Conservation (phyloP, 2,888 invertebrate genomes). For the Trileptium ribeirensis region DNA sequence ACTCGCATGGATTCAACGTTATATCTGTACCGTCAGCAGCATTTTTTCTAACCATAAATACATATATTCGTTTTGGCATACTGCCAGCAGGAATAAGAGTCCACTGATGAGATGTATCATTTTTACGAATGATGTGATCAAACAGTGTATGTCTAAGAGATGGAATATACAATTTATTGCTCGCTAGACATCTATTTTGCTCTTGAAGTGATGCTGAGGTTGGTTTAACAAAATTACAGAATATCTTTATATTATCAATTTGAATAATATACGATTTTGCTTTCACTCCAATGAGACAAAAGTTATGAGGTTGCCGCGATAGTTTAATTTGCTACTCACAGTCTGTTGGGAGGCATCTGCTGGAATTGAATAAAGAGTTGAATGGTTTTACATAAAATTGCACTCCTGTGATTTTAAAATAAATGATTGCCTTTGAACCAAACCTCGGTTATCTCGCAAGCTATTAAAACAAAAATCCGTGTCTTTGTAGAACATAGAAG, state of each 20-base stretch:
- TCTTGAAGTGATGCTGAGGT: background rate
- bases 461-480: background rate
- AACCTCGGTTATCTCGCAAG: background rate
- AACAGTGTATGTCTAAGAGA: background rate
- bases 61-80: slow-evolving; percentile 8
- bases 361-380: background rate
- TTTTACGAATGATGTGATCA: background rate
- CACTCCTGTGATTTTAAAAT: background rate
- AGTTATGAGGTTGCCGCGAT: background rate
- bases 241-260: background rate
- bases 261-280: background rate
- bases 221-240: background rate
- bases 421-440: background rate
- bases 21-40: background rate
- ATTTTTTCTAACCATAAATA: background rate
- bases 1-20: background rate
- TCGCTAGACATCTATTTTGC: background rate
- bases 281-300: background rate
- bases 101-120: background rate
- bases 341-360: background rate
- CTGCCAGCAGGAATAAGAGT: background rate
- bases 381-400: background rate
- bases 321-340: background rate
- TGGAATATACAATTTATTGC: background rate
- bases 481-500: background rate